A percentile compares a stretch with the other conserved stretches of the same genome.
phyloP scores from a whole-genome alignment of 2,797 vertebrate species.

The Platyrinchus mystaceus region DNA sequence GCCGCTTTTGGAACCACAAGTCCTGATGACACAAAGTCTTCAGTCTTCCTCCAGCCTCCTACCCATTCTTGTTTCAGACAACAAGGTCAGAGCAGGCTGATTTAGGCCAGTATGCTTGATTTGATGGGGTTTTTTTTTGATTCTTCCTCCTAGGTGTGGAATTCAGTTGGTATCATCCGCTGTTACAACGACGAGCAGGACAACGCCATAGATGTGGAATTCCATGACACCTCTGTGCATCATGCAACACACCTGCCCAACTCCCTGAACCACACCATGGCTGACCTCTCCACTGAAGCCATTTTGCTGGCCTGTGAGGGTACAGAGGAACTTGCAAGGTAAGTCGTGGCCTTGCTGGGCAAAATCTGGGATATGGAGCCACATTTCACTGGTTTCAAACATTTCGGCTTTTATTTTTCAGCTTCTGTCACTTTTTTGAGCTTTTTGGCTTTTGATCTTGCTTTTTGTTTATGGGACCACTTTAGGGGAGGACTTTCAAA shows the following conservation, averaged over 20 bases:
- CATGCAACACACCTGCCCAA: slow-evolving; percentile 94
- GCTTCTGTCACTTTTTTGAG: neutral
- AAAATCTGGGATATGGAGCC: neutral
- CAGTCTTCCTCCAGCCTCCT: neutral
- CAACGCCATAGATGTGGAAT: slow-evolving; percentile 94
- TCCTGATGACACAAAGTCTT: neutral
- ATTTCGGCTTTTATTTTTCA: neutral
- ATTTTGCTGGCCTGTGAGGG: slow-evolving; percentile 88
- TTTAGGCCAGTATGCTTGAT: neutral
- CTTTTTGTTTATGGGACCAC: neutral
- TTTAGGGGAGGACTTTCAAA: neutral
- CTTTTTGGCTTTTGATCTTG: neutral
- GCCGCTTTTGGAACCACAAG: neutral
- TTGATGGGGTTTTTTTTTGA: neutral
- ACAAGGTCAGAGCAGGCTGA: neutral
- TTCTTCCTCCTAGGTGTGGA: slow-evolving; percentile 86
- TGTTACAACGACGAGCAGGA: slow-evolving; percentile 96
- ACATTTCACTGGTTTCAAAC: neutral
- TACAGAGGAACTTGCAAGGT: slow-evolving; percentile 91
- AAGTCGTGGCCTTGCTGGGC: neutral
- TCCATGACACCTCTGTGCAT: slow-evolving; percentile 91
- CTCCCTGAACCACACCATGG: slow-evolving; percentile 86
- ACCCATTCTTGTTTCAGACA: neutral
- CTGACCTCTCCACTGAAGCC: slow-evolving; percentile 90
- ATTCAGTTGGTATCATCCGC: slow-evolving; percentile 91